Percentiles rank a stretch among this genome's conserved stretches.
Conservation (phyloP, 2,113 vertebrate genomes). For the Amphilophus citrinellus region DNA sequence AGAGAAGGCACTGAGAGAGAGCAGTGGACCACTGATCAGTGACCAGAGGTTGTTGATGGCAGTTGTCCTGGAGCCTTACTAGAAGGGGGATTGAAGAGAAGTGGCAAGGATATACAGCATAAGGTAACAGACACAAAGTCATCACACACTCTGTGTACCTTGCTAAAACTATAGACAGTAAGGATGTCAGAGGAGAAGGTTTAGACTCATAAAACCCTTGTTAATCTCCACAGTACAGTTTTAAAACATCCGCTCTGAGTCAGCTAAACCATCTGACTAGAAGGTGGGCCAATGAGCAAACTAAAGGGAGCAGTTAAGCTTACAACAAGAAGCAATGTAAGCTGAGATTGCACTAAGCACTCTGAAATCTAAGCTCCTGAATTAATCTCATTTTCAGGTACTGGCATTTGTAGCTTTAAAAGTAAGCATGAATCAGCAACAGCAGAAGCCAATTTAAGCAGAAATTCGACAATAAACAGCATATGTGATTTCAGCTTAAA, state of each 20-base stretch:
- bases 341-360: slow-evolving; percentile 31
- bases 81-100: slow-evolving; percentile 38
- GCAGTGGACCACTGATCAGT: slow-evolving; percentile 55
- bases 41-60: slow-evolving; percentile 46
- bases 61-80: slow-evolving; percentile 21
- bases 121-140: background rate
- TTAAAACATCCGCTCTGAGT: slow-evolving; percentile 23
- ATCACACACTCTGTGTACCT: background rate
- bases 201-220: slow-evolving; percentile 25
- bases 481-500: background rate
- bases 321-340: slow-evolving; percentile 29
- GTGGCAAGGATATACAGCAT: slow-evolving; percentile 24
- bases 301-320: slow-evolving; percentile 27
- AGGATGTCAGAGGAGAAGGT: background rate
- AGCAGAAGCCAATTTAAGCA: background rate
- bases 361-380: slow-evolving; percentile 14
- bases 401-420: background rate
- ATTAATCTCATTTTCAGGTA: slow-evolving; percentile 39
- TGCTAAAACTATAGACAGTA: background rate
- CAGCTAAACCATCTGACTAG: background rate
- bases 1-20: background rate
- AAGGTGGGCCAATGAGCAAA: slow-evolving; percentile 35
- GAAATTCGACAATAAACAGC: background rate
- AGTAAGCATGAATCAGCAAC: slow-evolving; percentile 29
- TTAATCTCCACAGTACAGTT: slow-evolving; percentile 5